Evolutionary conservation across 2,888 invertebrate species (phyloP).

Genomic region (Melitaea athalia): DNA sequence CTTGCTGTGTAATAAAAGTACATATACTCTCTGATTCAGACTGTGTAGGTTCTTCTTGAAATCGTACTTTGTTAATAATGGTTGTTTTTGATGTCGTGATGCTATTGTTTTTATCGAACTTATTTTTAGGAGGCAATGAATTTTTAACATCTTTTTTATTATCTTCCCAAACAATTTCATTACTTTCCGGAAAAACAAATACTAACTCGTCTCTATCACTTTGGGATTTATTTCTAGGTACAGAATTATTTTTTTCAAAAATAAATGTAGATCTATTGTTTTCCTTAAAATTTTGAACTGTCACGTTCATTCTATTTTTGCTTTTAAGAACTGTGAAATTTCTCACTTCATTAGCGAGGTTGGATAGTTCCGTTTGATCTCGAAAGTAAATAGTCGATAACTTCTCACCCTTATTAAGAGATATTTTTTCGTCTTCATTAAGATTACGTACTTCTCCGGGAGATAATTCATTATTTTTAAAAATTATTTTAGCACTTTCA

Average conservation of each 20-base stretch:
- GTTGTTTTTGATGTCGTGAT: constrained; percentile 29
- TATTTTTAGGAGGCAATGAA: constrained; percentile 3
- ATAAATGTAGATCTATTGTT: background rate
- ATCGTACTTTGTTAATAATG: constrained; percentile 41
- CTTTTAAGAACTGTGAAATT: constrained; percentile 6
- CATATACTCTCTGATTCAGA: constrained; percentile 57
- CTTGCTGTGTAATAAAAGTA: constrained; percentile 55
- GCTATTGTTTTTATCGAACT: constrained; percentile 11
- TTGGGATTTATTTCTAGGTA: constrained; percentile 20
- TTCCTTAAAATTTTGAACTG: constrained; percentile 31
- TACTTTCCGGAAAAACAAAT: constrained; percentile 53
- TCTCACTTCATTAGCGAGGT: constrained; percentile 10
- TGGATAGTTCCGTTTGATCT: constrained; percentile 30
- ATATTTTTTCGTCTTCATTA: background rate
- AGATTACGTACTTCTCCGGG: constrained; percentile 7
- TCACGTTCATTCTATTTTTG: constrained; percentile 20
- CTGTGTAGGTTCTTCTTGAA: constrained; percentile 39
- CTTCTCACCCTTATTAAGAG: constrained; percentile 21
- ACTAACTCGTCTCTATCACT: constrained; percentile 48
- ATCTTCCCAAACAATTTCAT: constrained; percentile 18
- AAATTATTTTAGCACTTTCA: constrained; percentile 64
- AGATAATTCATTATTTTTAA: constrained; percentile 50
- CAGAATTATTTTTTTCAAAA: constrained; percentile 23
- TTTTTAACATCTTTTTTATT: constrained; percentile 21
- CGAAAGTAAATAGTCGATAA: constrained; percentile 18